These are phyloP conservation scores for Papilio helenus DNA, from an alignment of 1,140 invertebrate genomes.

Conservation along the genomic window DNA sequence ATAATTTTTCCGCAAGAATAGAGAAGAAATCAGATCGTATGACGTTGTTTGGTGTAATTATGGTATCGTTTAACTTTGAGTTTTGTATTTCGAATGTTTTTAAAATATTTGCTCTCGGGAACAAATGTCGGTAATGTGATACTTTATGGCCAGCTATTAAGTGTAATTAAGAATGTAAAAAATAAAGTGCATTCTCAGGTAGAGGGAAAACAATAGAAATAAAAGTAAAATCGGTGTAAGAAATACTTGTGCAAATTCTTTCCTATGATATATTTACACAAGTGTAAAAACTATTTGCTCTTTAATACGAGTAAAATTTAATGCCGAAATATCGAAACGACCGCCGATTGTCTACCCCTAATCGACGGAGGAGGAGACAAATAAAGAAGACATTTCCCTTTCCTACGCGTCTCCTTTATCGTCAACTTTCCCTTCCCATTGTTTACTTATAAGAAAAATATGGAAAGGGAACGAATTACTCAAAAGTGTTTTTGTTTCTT, in stretches of 20 bases:
- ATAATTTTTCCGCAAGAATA: slow-evolving; percentile 44
- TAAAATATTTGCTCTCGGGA: slow-evolving; percentile 53
- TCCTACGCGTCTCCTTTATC: too few relatives aligned
- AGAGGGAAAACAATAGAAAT: not conserved
- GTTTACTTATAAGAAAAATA: too few relatives aligned
- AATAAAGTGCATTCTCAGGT: not conserved
- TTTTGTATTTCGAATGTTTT: slow-evolving; percentile 55
- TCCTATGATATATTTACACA: too few relatives aligned
- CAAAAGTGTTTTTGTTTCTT: too few relatives aligned
- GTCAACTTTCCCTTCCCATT: too few relatives aligned
- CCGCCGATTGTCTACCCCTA: too few relatives aligned
- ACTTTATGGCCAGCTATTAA: slow-evolving; percentile 53
- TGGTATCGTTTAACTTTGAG: slow-evolving; percentile 48
- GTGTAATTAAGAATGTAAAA: slow-evolving; percentile 47
- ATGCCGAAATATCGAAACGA: too few relatives aligned
- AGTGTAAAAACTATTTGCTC: too few relatives aligned
- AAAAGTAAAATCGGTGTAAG: not conserved
- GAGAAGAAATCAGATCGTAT: slow-evolving; percentile 48
- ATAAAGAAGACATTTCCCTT: too few relatives aligned
- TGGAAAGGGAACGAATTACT: too few relatives aligned
- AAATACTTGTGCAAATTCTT: not conserved
- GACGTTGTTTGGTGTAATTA: slow-evolving; percentile 67
- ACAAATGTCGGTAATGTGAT: slow-evolving; percentile 60
- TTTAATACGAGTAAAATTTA: too few relatives aligned
- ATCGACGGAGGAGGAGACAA: too few relatives aligned